A percentile compares a stretch with the other conserved stretches of the same genome.
Evolutionary conservation across 2,113 vertebrate species (phyloP).

Genomic region (Phylloscopus trochiloides): DNA sequence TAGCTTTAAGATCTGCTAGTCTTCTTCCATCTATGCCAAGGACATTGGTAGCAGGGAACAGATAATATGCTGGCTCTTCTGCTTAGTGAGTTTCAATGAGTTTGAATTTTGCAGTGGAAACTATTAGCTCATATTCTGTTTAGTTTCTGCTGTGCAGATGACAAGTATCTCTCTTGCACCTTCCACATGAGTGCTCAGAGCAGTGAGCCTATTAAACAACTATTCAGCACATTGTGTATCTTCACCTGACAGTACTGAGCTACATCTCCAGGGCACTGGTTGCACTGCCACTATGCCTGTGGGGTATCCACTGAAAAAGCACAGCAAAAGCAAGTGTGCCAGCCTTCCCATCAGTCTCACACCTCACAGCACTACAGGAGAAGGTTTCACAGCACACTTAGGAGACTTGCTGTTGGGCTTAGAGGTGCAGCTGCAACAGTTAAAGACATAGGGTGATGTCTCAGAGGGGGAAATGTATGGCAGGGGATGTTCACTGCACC

Average conservation of each 20-base stretch:
- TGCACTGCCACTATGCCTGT: background rate
- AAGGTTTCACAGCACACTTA: background rate
- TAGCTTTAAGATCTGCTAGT: background rate
- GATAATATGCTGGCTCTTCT: background rate
- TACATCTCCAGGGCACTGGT: background rate
- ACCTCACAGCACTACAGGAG: background rate
- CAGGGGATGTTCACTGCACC: background rate
- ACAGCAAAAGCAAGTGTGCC: background rate
- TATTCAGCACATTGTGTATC: background rate
- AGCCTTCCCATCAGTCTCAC: background rate
- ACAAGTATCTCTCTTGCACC: background rate
- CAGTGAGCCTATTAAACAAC: background rate
- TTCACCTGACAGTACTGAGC: background rate
- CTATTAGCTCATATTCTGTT: background rate
- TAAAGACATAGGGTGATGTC: background rate
- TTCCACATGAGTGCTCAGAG: conserved; percentile 18
- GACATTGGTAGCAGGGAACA: background rate
- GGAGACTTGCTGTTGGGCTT: background rate
- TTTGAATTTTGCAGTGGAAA: conserved; percentile 16
- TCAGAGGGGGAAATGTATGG: background rate
- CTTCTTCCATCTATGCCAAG: background rate
- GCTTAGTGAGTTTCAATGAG: background rate
- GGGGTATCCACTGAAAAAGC: background rate
- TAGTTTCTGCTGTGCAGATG: background rate
- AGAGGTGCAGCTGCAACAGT: background rate